Conservation (phyloP, 2,888 invertebrate genomes). For the Synanthedon tipuliformis region DNA sequence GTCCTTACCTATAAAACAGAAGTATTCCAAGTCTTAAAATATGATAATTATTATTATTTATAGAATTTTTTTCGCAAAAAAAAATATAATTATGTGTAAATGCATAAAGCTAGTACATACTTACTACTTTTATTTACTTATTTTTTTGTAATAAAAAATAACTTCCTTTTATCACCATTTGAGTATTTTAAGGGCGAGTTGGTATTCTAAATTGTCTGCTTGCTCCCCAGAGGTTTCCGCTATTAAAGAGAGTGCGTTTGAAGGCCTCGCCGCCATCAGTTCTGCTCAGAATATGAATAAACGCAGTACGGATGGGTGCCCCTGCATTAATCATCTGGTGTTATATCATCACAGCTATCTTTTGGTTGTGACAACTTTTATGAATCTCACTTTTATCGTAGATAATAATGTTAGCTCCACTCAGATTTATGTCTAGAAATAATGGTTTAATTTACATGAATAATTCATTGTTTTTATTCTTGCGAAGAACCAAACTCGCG, state of each 20-base stretch:
- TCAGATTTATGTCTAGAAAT: neutral
- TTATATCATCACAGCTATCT: slow-evolving; percentile 4
- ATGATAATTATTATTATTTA: no score
- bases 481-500: neutral
- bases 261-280: slow-evolving; percentile 12
- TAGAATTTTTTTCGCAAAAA: no score
- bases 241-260: slow-evolving; percentile 34
- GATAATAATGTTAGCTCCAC: neutral
- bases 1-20: no score
- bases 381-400: slow-evolving; percentile 1
- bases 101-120: no score
- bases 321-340: slow-evolving; percentile 25
- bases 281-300: slow-evolving; percentile 27
- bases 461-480: no score
- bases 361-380: slow-evolving; percentile 5
- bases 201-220: slow-evolving; percentile 16
- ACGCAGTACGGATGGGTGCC: slow-evolving; percentile 21
- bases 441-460: neutral
- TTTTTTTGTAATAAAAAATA: slow-evolving; percentile 11
- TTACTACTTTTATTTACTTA: no score
- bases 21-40: no score
- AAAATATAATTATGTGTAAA: no score
- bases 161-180: slow-evolving; percentile 10
- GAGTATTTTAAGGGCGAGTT: slow-evolving; percentile 13
- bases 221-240: slow-evolving; percentile 18